These are phyloP conservation scores for Pherbina coryleti DNA, from an alignment of 2,888 invertebrate species.

Conservation along the genomic window DNA sequence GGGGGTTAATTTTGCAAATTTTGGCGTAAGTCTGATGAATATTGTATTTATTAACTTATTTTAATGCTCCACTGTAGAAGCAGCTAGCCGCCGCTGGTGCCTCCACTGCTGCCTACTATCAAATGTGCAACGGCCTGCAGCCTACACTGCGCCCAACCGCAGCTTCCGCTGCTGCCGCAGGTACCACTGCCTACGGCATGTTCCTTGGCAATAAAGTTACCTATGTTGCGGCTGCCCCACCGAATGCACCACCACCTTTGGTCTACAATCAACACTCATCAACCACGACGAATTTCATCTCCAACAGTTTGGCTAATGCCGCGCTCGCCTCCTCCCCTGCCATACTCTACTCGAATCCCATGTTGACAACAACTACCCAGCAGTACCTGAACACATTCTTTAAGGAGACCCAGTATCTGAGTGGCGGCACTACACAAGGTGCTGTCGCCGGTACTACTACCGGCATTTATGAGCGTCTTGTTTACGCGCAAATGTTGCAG, in stretches of 20 bases:
- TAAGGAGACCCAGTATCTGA: constrained; percentile 53
- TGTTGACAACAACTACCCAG: constrained; percentile 51
- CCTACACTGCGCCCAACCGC: constrained; percentile 41
- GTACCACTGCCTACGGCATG: constrained; percentile 47
- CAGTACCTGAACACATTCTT: constrained; percentile 55
- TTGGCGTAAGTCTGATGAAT: constrained; percentile 38
- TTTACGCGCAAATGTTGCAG: constrained; percentile 54
- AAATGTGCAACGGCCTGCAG: constrained; percentile 47
- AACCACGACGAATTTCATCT: constrained; percentile 51
- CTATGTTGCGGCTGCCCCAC: constrained; percentile 49
- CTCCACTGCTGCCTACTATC: constrained; percentile 48
- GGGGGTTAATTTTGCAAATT: constrained; percentile 33
- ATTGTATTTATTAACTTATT: background rate
- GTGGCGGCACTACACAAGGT: constrained; percentile 39
- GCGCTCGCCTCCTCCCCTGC: constrained; percentile 48
- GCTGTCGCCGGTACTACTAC: constrained; percentile 41
- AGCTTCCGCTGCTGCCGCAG: constrained; percentile 33
- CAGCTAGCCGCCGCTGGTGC: constrained; percentile 36
- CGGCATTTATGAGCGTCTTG: constrained; percentile 52
- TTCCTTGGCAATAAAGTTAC: constrained; percentile 51
- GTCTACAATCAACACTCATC: constrained; percentile 51
- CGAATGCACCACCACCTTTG: constrained; percentile 44
- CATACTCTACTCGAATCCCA: constrained; percentile 54
- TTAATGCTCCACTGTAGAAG: background rate
- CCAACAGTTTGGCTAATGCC: constrained; percentile 50